Evolutionary conservation across 2,888 invertebrate species (phyloP), one percentile per base, ranked within the genome.

Genomic region (Papilio gigon): DNA sequence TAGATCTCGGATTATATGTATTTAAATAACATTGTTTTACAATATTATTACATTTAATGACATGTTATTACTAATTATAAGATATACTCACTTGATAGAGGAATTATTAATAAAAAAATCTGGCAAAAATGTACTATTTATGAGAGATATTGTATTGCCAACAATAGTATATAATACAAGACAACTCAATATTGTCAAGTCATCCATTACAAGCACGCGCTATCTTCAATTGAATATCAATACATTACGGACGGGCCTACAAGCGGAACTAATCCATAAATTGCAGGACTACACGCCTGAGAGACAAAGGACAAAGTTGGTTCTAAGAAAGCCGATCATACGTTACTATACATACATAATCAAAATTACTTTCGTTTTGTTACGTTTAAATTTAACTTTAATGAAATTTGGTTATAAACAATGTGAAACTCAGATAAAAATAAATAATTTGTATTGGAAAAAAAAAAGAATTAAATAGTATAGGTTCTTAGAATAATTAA

Each of bases 191-290:
- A 44, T 50, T 73, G 73, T 74, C 75, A 76, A 75, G 72, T 74
- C 78, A 80, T 82, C 75, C 76, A 82, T 84, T 80, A 81, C 69
- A 77, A 70, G 70, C 75, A 76, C 71, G 68, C 71, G 56, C 71
- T 76, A 84, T 84, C 84, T 84, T 78, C 78, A 78, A 83, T 84
- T 80, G 80, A 74, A 80, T 77, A 80, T 84, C 84, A 84, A 83
- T 85, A 83, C 80, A 80, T 80, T 80, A 80, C 73, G 65, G 73
- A 75, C 76, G 75, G 74, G 74, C 78, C 77, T 78, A 84, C 83
- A 84, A 80, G 83, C 53, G 80, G 79, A 72, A 74, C 79, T 79
- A 82, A 83, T 83, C 82, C 83, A 87, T 86, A 86, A 86, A 87
- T 86, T 80, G 78, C 76, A 77, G 76, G 77, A 81, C 79, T 80